Conservation (phyloP, 2,888 invertebrate species). For the Abrostola triplasia region DNA sequence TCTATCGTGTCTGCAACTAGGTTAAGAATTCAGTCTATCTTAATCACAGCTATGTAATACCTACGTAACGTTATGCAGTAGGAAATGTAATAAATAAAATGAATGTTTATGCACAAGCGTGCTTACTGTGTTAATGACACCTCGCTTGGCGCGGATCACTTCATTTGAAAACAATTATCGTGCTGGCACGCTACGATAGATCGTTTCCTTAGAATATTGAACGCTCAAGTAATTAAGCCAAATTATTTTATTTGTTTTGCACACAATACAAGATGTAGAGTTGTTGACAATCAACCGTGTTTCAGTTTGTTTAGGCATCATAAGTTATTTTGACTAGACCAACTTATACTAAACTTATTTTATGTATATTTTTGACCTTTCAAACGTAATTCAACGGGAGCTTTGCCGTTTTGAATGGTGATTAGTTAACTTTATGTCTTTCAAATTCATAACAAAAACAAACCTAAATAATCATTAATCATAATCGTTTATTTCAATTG, state of each 20-base stretch:
- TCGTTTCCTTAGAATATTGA: slow-evolving; percentile 55
- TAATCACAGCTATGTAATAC: slow-evolving; percentile 34
- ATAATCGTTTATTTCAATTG: background rate
- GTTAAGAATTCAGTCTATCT: slow-evolving; percentile 40
- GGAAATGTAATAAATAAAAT: slow-evolving; percentile 54
- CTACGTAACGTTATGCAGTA: slow-evolving; percentile 39
- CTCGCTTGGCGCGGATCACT: slow-evolving; percentile 51
- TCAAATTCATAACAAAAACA: background rate
- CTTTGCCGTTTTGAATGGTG: background rate
- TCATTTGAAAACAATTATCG: slow-evolving; percentile 72
- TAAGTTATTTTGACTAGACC: background rate
- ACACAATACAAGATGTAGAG: background rate
- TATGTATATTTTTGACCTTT: background rate
- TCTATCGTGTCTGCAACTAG: slow-evolving; percentile 14
- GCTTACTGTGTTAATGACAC: slow-evolving; percentile 63
- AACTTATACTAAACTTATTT: background rate
- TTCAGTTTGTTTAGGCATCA: slow-evolving; percentile 10
- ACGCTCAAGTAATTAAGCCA: slow-evolving; percentile 38
- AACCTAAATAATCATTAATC: background rate
- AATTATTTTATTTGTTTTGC: background rate
- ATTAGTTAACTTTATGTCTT: background rate
- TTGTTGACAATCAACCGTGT: slow-evolving; percentile 9
- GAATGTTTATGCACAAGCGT: slow-evolving; percentile 61
- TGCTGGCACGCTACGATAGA: slow-evolving; percentile 62
- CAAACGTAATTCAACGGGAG: too few relatives aligned